These are phyloP conservation scores for Colostygia pectinataria DNA, from an alignment of 2,888 invertebrate genomes.

Conservation along the genomic window DNA sequence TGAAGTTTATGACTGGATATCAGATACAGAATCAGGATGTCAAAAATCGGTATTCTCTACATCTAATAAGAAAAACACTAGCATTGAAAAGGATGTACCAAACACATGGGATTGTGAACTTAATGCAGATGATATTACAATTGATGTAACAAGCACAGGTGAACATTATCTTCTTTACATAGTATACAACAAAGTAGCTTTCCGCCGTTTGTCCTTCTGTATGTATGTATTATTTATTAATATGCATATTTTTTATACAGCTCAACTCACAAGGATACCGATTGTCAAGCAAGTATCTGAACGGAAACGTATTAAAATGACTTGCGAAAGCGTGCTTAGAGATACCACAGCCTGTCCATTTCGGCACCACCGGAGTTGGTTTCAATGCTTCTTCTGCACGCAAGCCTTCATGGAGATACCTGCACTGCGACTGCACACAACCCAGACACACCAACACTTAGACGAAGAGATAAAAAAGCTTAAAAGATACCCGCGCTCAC, in stretches of 20 bases:
- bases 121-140: neutral
- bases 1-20: neutral
- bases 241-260: conserved; percentile 7
- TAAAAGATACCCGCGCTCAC: conserved; percentile 66
- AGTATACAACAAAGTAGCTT: too few relatives aligned
- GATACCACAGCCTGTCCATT: conserved; percentile 72
- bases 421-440: conserved; percentile 52
- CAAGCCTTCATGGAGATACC: conserved; percentile 66
- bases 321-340: conserved; percentile 57
- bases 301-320: conserved; percentile 58
- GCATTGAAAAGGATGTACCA: neutral
- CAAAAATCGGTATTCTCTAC: neutral
- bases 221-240: too few relatives aligned
- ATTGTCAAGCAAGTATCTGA: conserved; percentile 59
- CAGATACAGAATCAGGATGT: neutral
- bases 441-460: conserved; percentile 48
- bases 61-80: too few relatives aligned
- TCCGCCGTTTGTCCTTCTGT: too few relatives aligned
- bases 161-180: neutral
- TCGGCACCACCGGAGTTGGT: conserved; percentile 72
- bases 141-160: conserved; percentile 2
- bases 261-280: neutral
- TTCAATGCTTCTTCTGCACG: conserved; percentile 70
- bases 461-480: conserved; percentile 59
- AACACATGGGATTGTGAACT: neutral